These are phyloP conservation scores for Apodemus speciosus DNA, from an alignment of 2,113 vertebrate genomes.

Conservation along the genomic window DNA sequence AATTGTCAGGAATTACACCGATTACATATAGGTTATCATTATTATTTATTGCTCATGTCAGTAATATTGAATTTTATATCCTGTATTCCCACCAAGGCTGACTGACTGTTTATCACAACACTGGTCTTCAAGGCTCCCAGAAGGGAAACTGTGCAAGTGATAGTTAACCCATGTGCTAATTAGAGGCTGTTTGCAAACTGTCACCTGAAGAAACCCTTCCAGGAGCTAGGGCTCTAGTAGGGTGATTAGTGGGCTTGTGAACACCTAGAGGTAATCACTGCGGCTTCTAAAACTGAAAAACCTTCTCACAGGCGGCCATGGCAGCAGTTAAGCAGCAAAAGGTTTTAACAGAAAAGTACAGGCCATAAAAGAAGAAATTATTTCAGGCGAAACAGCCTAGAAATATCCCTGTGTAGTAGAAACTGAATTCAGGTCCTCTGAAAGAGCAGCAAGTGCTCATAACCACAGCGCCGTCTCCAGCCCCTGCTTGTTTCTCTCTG, in stretches of 20 bases:
- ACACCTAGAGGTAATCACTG: neutral
- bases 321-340: neutral
- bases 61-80: constrained; percentile 51
- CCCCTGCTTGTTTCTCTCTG: neutral
- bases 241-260: neutral
- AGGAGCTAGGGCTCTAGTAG: neutral
- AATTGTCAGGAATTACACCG: constrained; percentile 40
- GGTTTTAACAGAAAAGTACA: neutral
- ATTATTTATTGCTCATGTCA: neutral
- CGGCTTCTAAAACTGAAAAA: constrained; percentile 21
- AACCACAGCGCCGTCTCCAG: neutral
- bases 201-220: constrained; percentile 18
- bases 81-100: constrained; percentile 57
- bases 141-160: constrained; percentile 29
- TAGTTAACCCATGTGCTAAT: constrained; percentile 24
- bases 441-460: neutral
- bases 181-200: neutral
- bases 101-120: constrained; percentile 57
- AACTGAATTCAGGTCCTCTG: neutral
- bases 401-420: neutral
- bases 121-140: neutral
- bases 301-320: neutral
- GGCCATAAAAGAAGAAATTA: neutral
- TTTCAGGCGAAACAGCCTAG: neutral
- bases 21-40: constrained; percentile 52